Base-by-base conservation (phyloP, 2,888 invertebrate species). In the Tortrix viridana region DNA sequence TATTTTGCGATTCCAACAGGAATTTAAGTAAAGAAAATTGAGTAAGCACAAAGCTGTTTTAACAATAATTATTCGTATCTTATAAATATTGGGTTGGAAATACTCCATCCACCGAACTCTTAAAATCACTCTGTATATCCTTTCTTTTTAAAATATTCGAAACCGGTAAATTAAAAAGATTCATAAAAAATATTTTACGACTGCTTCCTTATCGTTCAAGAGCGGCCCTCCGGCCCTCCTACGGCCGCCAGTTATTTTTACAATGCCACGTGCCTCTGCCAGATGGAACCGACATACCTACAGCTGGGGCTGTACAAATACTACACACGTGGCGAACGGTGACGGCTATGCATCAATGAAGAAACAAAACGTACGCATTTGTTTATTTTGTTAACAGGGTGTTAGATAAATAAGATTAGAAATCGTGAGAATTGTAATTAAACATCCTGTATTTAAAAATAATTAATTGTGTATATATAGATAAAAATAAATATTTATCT, bases 141-240 rank as follows among this genome's bases (percentile, higher is more conserved):
- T 41, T 16, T 41, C 6, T n/a, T n/a, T 41, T 41, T 16, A 16
- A 41, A n/a, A 38, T 14, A 16, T 16, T 41, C 16, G 2, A 41
- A 44, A 18, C 18, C 44, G 19, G 9, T 44, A 44, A 44, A 44
- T 18, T 44, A 44, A 44, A 44, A 44, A 41, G 41, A 5, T 44
- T 9, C 44, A 44, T 44, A 16, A 44, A 44, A 19, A 3, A 16
- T 41, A 47, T 37, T 53, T 41, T 53, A 53, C 41, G 53, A 41
- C 19, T 18, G 22, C 20, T 52, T 52, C 47, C 55, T 63, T 50
- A 67, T 66, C 64, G 60, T 64, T 66, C 60, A 66, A 60, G 67
- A 60, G 65, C 62, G 65, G 54, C 55, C 55, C 56, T 54, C 49
- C 62, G 65, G 54, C 55, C 55, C 56, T 54, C 49, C 43, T 41